Conservation (phyloP, 2,797 vertebrate genomes). For the Mormyrops boulengeri region DNA sequence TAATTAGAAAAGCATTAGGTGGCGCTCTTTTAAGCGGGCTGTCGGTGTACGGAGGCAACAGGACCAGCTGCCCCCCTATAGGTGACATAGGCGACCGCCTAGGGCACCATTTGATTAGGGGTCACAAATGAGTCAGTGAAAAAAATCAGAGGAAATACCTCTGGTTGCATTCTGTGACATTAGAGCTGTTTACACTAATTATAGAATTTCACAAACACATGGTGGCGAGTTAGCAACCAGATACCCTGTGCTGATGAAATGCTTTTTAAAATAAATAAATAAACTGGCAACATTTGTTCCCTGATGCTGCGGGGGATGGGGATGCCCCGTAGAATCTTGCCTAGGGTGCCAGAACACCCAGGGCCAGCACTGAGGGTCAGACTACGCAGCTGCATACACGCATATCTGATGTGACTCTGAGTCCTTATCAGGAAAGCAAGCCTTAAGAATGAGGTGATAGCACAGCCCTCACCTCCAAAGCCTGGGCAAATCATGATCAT, state of each 20-base stretch:
- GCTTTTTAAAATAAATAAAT: no score
- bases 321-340: neutral
- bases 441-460: neutral
- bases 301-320: no score
- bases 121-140: no score
- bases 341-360: neutral
- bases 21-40: neutral
- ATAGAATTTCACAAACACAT: no score
- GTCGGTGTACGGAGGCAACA: neutral
- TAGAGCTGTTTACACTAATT: no score
- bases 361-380: neutral
- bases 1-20: neutral
- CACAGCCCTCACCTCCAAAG: neutral
- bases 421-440: neutral
- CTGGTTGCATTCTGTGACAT: no score
- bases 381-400: neutral
- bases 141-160: no score
- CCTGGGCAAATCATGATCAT: neutral
- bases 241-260: no score
- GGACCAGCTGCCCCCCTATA: neutral
- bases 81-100: no score
- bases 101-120: no score
- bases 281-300: no score
- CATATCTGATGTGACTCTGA: neutral
- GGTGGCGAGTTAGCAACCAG: no score